Conservation (phyloP, 2,113 vertebrate species). For the Mystacornis crossleyi region DNA sequence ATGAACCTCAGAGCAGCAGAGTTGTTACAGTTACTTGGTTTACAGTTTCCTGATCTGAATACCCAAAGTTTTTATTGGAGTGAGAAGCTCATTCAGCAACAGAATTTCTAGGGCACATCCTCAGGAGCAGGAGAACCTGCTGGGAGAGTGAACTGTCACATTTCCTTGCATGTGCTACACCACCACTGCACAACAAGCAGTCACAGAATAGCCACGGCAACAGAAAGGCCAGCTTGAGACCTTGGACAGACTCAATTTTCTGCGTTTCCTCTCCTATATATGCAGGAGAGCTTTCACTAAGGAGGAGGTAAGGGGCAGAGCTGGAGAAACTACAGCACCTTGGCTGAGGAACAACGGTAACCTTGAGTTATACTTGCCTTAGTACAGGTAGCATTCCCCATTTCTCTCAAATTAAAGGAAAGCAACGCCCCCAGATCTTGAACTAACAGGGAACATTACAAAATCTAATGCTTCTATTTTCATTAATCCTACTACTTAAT, state of each 20-base stretch:
- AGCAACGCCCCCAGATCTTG: not conserved
- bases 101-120: not conserved
- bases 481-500: not conserved
- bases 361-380: not conserved
- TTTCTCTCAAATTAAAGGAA: not conserved
- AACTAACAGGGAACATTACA: not conserved
- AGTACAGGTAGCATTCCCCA: not conserved
- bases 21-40: not conserved
- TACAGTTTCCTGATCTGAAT: not conserved
- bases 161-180: not conserved
- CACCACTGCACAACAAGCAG: not conserved
- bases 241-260: not conserved
- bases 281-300: not conserved
- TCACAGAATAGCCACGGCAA: not conserved
- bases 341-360: not conserved
- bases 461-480: not conserved
- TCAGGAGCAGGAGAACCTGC: not conserved
- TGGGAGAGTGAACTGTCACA: not conserved
- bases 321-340: not conserved
- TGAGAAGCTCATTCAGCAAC: not conserved
- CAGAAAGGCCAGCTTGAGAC: not conserved
- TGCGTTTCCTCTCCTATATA: not conserved
- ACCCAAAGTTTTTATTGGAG: fast-evolving
- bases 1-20: not conserved
- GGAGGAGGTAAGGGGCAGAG: not conserved